phyloP scores from a whole-genome alignment of 2,797 vertebrate genomes.

The Dallia pectoralis region DNA sequence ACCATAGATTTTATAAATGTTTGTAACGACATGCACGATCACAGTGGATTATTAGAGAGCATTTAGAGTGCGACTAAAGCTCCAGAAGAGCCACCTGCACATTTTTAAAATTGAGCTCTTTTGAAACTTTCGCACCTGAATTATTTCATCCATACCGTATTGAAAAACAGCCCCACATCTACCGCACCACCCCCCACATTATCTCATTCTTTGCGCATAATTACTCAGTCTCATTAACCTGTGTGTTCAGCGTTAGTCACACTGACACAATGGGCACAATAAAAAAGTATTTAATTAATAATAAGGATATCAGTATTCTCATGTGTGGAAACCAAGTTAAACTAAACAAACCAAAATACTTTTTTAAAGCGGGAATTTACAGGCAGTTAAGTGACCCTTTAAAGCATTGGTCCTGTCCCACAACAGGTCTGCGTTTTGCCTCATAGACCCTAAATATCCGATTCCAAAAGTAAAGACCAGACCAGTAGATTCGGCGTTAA shows the following conservation, averaged over 20 bases:
- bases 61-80: background rate
- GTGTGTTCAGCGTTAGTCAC: slow-evolving; percentile 17
- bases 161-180: no score
- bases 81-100: background rate
- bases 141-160: slow-evolving; percentile 66
- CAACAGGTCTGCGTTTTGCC: background rate
- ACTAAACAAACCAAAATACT: background rate
- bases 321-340: background rate
- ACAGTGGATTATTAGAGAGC: background rate
- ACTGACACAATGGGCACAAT: background rate
- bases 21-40: background rate
- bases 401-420: background rate
- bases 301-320: background rate
- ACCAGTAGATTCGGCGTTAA: background rate
- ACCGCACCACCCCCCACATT: slow-evolving; percentile 63
- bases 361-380: no score
- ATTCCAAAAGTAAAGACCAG: slow-evolving; percentile 11
- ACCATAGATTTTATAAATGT: no score
- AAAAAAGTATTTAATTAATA: background rate
- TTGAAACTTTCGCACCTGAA: slow-evolving; percentile 53
- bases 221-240: slow-evolving; percentile 59
- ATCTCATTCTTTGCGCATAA: slow-evolving; percentile 62
- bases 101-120: slow-evolving; percentile 28
- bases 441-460: background rate
- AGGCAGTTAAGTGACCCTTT: background rate